Evolutionary conservation across 2,888 invertebrate species (phyloP), one percentile per base, ranked within the genome.

Genomic region (Mycalesis mineus): DNA sequence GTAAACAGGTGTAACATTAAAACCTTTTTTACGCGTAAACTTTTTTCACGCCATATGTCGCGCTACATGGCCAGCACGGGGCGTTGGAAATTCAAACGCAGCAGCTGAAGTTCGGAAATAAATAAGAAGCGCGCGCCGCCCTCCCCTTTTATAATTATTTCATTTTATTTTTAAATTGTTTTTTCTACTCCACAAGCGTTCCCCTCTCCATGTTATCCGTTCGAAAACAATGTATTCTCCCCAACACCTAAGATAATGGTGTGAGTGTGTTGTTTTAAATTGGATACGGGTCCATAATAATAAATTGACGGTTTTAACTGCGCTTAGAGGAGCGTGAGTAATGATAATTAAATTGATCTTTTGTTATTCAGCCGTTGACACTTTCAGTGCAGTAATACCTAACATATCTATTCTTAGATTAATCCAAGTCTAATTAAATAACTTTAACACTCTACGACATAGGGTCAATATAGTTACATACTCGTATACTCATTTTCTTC

Each of bases 121-220:
- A 86, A 87, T 86, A 85, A 82, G 78, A 79, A 70, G 72, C 75
- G 86, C 81, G 76, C 68, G 76, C 68, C 68, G 60, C 81, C 86
- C 86, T 85, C 84, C 84, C 80, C 80, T 84, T 84, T 85, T 82
- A 84, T 85, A 88, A 88, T 87, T 86, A 87, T 84, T 88, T 78
- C 87, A 86, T 88, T 88, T 88, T 89, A 88, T 89, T 89, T 89
- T 88, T 88, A 88, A 88, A 89, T 86, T 86, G 86, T 88, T 88
- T 89, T 89, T 89, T 88, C 86, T 83, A 65, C 74, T 82, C 79
- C 83, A 78, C 81, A 79, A 80, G 77, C 80, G 84, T 84, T 84
- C 86, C 86, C 87, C 87, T 82, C 78, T 77, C 65, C 69, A 75
- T 80, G 75, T 80, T 80, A 74, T 74, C 71, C 71, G 72, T 80